Percentiles rank a stretch among this genome's conserved stretches.
Evolutionary conservation across 92 coral and sea anemone species (phyloP).

Genomic region (Micromussa lordhowensis): DNA sequence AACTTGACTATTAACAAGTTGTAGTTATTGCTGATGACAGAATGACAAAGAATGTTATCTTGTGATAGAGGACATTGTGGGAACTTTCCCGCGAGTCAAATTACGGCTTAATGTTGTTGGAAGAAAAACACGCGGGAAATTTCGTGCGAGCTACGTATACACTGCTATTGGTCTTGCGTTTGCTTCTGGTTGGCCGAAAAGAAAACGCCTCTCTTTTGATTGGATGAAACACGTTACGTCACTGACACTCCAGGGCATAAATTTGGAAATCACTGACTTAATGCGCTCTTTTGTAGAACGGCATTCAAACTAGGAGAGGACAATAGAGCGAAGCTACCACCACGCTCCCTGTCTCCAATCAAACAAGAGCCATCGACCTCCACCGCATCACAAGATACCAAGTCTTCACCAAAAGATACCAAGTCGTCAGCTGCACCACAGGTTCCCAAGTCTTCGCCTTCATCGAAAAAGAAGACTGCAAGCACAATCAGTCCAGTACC

Average conservation of each 20-base stretch:
- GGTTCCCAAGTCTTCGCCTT: neutral
- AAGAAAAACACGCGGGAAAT: neutral
- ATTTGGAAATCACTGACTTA: too few species aligned
- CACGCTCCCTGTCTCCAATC: slow-evolving; percentile 22
- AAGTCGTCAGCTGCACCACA: neutral
- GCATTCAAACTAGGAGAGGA: slow-evolving; percentile 17
- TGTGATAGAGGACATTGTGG: neutral
- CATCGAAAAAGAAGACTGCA: neutral
- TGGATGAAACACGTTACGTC: neutral
- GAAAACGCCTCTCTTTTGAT: neutral
- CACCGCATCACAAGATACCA: neutral
- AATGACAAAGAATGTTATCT: too few species aligned
- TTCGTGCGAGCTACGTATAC: neutral
- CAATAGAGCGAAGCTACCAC: neutral
- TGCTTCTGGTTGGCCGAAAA: neutral
- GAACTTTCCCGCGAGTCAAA: neutral
- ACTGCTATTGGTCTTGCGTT: neutral
- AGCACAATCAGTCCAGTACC: neutral
- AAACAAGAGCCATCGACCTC: slow-evolving; percentile 21
- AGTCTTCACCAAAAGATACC: neutral
- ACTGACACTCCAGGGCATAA: neutral
- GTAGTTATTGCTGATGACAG: too few species aligned
- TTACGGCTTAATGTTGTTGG: neutral
- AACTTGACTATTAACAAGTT: too few species aligned
- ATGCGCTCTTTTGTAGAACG: neutral